Percentiles rank a stretch among this genome's conserved stretches.
phyloP scores from a whole-genome alignment of 2,113 vertebrate species.

The Muscicapa adusta region DNA sequence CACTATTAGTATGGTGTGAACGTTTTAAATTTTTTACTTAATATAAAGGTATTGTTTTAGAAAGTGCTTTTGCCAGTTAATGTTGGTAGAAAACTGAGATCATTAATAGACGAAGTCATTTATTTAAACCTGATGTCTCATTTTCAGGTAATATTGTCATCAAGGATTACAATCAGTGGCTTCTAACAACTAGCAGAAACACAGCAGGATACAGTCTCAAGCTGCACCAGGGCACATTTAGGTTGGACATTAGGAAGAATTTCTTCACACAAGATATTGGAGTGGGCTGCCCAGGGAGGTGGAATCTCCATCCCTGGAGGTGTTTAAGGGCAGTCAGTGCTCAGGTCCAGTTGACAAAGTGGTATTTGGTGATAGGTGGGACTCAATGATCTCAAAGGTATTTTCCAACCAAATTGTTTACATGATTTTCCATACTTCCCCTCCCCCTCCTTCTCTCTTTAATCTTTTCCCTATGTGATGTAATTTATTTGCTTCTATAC shows the following conservation, averaged over 20 bases:
- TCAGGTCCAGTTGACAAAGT: background rate
- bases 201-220: background rate
- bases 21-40: background rate
- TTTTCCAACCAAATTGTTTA: background rate
- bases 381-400: background rate
- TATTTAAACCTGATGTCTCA: background rate
- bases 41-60: background rate
- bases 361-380: background rate
- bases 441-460: rapidly evolving
- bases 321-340: background rate
- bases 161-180: background rate
- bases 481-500: background rate
- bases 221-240: background rate
- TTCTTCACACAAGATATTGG: background rate
- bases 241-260: background rate
- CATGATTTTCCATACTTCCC: background rate
- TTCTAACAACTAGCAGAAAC: background rate
- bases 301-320: background rate
- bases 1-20: background rate
- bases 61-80: background rate
- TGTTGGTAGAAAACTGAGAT: background rate
- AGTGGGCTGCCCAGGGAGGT: too few species aligned
- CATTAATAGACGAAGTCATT: background rate
- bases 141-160: background rate
- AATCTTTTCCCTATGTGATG: background rate